Evolutionary conservation across 2,113 vertebrate genomes (phyloP).

Genomic region (Odocoileus virginianus): DNA sequence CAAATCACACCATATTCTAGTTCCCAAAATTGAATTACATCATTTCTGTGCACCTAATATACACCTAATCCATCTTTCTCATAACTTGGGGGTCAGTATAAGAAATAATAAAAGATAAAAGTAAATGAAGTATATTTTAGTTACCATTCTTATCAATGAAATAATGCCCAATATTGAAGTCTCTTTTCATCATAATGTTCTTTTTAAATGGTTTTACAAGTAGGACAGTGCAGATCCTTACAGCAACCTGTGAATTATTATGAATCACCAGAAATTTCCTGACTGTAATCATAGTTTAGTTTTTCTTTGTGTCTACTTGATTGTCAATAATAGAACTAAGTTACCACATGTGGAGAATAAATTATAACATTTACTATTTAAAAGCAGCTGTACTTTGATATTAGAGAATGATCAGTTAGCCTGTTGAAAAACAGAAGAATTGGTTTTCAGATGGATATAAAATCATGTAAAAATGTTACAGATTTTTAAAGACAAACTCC

Average conservation of each 20-base stretch:
- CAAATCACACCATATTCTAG: neutral
- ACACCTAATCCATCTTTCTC: neutral
- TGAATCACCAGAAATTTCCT: neutral
- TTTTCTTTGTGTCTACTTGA: neutral
- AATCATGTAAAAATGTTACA: neutral
- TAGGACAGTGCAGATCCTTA: neutral
- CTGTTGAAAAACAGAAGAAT: neutral
- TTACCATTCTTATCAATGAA: neutral
- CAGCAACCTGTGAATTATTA: neutral
- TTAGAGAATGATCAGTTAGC: neutral
- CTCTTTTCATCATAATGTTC: neutral
- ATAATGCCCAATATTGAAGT: neutral
- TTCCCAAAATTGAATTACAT: neutral
- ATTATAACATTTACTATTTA: neutral
- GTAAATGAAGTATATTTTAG: neutral
- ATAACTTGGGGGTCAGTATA: neutral
- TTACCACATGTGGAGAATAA: neutral
- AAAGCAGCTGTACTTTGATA: neutral
- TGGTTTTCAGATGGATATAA: neutral
- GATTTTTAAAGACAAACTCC: constrained; percentile 1
- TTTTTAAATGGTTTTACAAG: neutral
- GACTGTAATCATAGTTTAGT: neutral
- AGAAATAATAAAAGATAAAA: neutral
- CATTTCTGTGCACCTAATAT: neutral
- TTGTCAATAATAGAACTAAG: neutral